Evolutionary conservation across 2,113 vertebrate species (phyloP), one percentile per base, ranked within the genome.

Genomic region (Urocynchramus pylzowi): DNA sequence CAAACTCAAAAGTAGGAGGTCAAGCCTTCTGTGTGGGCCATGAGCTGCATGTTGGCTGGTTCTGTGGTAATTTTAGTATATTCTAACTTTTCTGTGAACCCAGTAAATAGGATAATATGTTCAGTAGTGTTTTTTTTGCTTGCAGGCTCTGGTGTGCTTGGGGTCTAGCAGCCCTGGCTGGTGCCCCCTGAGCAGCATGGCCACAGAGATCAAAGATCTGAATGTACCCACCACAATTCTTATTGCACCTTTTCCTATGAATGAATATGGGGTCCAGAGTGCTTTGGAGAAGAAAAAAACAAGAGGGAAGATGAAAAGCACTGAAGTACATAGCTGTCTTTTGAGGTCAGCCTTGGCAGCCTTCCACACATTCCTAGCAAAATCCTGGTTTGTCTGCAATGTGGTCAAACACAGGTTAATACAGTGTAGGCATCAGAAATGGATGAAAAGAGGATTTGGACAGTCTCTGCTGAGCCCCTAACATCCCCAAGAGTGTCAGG

Each of bases 171-270:
- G 27, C 37, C 21, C 47, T 68, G 20, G 7, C 7, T 11, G 2
- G 14, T 39, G 5, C 3, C 4, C 3, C 3, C 15, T 35, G 15
- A 28, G 10, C 30, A 71, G 49, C 20, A 23, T 5, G 20, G 23
- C 9, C 5, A 7, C 28, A 42, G n/a, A 56, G 14, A 18, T 21
- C 2, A 3, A 39, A 54, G 47, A 33, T 39, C 6, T 54, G 18
- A 28, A 61, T 54, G 7, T 1, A 0, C 12, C 37, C 19, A 15
- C 20, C 4, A 69, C 4, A 1, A 7, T 13, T 64, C n/a, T 67
- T 7, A 35, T 30, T 22, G 19, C 22, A 56, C 6, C 6, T 65
- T 81, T 53, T 16, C 13, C 24, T 4, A 1, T 22, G 10, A 54
- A 7, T n/a, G 24, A 57, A 35, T 41, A 8, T 2, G 24, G 19